These are phyloP conservation scores for Lochmaea crataegi DNA, from an alignment of 2,888 invertebrate species.

Conservation along the genomic window DNA sequence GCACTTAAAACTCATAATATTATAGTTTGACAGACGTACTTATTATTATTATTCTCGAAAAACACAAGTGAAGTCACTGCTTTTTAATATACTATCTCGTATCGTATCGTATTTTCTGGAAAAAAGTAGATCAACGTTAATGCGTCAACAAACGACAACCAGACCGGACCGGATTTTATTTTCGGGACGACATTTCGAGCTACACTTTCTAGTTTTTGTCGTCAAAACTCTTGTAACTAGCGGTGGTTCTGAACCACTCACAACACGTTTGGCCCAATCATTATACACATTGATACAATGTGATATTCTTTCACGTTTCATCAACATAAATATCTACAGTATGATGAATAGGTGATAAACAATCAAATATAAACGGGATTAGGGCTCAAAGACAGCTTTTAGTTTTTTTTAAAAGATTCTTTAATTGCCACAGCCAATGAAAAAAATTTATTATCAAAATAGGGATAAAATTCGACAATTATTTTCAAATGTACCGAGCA, in stretches of 20 bases:
- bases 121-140: conserved; percentile 59
- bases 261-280: conserved; percentile 43
- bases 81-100: conserved; percentile 8
- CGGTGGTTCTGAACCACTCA: conserved; percentile 41
- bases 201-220: conserved; percentile 59
- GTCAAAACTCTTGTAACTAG: conserved; percentile 48
- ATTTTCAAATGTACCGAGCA: no score
- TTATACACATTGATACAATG: conserved; percentile 30
- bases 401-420: not conserved
- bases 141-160: conserved; percentile 53
- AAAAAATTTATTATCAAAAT: no score
- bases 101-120: conserved; percentile 38
- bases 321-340: conserved; percentile 35
- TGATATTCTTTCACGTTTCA: conserved; percentile 44
- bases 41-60: not conserved
- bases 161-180: conserved; percentile 50
- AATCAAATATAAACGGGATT: not conserved
- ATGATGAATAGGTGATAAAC: conserved; percentile 5
- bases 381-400: not conserved
- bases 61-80: not conserved
- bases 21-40: no score
- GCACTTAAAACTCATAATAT: no score
- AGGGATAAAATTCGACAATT: no score
- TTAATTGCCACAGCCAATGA: no score
- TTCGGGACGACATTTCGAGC: conserved; percentile 46